A percentile compares a stretch with the other conserved stretches of the same genome.
Conservation (phyloP, 1,140 invertebrate genomes). For the Drosophila nigromelanica region DNA sequence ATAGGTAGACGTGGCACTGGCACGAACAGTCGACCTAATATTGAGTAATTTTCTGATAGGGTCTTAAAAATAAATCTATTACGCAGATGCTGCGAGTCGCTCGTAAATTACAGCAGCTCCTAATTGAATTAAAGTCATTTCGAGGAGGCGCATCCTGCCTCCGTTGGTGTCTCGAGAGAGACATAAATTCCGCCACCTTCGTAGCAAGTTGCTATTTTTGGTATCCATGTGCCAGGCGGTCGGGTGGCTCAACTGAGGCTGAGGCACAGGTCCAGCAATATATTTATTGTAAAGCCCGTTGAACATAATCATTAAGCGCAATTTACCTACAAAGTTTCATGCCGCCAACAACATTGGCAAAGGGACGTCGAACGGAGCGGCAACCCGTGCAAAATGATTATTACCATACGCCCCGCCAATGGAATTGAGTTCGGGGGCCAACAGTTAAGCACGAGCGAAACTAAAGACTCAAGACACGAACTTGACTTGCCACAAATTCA, state of each 20-base stretch:
- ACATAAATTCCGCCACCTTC: slow-evolving; percentile 71
- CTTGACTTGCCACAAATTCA: slow-evolving; percentile 79
- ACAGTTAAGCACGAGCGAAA: slow-evolving; percentile 73
- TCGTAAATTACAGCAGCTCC: slow-evolving; percentile 70
- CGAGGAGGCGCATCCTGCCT: slow-evolving; percentile 52
- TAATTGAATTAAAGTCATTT: slow-evolving; percentile 77
- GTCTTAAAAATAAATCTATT: slow-evolving; percentile 67
- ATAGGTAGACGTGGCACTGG: slow-evolving; percentile 31
- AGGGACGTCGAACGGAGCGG: slow-evolving; percentile 1
- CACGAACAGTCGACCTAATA: slow-evolving; percentile 52
- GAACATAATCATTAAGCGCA: slow-evolving; percentile 82
- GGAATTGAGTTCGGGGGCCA: slow-evolving; percentile 37
- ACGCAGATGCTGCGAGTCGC: slow-evolving; percentile 20
- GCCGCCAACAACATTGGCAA: slow-evolving; percentile 55
- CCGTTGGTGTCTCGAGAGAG: slow-evolving; percentile 31
- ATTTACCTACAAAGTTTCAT: slow-evolving; percentile 80
- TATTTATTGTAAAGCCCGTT: slow-evolving; percentile 72
- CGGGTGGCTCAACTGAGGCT: too few relatives aligned
- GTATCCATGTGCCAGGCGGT: slow-evolving; percentile 27
- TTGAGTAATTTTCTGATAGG: slow-evolving; percentile 70
- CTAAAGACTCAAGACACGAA: slow-evolving; percentile 79
- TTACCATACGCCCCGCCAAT: slow-evolving; percentile 69
- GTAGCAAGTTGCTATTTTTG: slow-evolving; percentile 49
- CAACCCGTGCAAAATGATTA: slow-evolving; percentile 70
- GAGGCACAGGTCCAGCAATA: slow-evolving; percentile 21